Evolutionary conservation across 1,140 invertebrate species (phyloP).

Genomic region (Drosophila pectinifera): DNA sequence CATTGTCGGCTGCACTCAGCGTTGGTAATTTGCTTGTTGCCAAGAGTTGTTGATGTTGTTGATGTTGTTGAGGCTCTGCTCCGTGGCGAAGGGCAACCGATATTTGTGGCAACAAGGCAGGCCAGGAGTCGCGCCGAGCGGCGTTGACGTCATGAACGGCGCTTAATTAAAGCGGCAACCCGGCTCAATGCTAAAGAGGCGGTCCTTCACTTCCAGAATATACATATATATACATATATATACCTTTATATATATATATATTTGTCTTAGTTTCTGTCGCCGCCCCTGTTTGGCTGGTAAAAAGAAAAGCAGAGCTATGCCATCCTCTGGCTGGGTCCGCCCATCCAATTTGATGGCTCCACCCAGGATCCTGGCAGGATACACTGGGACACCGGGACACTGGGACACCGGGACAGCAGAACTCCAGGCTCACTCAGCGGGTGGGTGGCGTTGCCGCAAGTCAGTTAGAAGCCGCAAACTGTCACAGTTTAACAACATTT

Average conservation of each 20-base stretch:
- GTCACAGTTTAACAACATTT: slow-evolving; percentile 81
- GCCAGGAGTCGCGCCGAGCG: background rate
- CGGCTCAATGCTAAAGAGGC: slow-evolving; percentile 42
- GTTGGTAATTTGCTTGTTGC: slow-evolving; percentile 24
- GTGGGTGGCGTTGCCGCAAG: slow-evolving; percentile 47
- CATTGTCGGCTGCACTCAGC: slow-evolving; percentile 22
- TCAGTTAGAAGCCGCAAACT: slow-evolving; percentile 75
- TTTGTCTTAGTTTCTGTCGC: slow-evolving; percentile 33
- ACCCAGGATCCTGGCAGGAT: slow-evolving; percentile 5
- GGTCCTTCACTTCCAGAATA: slow-evolving; percentile 26
- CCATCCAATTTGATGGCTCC: slow-evolving; percentile 15
- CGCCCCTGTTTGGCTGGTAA: background rate
- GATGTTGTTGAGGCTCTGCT: background rate
- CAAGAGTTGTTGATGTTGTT: slow-evolving; percentile 15
- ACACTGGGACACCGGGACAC: background rate
- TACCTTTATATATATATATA: background rate
- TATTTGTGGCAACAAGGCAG: slow-evolving; percentile 13
- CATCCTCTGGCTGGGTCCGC: slow-evolving; percentile 6
- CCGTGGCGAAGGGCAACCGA: slow-evolving; percentile 6
- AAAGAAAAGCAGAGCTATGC: slow-evolving; percentile 10
- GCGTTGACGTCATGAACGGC: slow-evolving; percentile 41
- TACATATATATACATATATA: background rate
- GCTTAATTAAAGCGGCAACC: slow-evolving; percentile 46
- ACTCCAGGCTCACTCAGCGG: slow-evolving; percentile 23
- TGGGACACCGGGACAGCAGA: background rate